Evolutionary conservation across 37 sponge, comb jelly and placozoan species (phyloP), one percentile per base, ranked within the genome.

Genomic region (Bolinopsis microptera): DNA sequence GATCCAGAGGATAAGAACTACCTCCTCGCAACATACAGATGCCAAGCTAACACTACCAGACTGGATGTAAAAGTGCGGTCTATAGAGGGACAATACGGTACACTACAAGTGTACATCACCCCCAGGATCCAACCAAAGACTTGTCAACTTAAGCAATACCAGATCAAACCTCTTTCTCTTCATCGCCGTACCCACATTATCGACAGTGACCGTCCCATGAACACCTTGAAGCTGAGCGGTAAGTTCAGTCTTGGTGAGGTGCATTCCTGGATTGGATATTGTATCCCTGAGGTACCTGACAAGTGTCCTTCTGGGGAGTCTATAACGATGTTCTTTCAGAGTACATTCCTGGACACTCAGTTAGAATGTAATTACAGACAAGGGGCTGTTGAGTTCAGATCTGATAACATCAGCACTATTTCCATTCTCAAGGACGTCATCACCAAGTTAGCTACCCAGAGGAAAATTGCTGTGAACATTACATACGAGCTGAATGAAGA

Each of bases 331-430:
- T 93, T 95, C 76, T 98, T 97, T 95, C 94, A 94, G 69, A 96
- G 96, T 18, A 95, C 96, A n/a, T 98, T 98, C 95, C 94, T 96
- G 34, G 95, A 94, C 69, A 98, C 99, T 9, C 96, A 96, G 67
- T 95, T 98, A 93, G 97, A 97, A 76, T 96, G 96, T 69, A 86
- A 86, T 40, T 86, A 86, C 22, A 86, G 61, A 9, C 90, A 86
- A 48, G 90, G 61, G 3, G 3, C 48, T 24, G 95, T 77, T 21
- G 93, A 93, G 70, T 98, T 98, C 69, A 93, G 95, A 30, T 96
- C 99, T 25, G 99, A 98, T 94, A 98, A 98, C 75, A 93, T 98
- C 80, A 97, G 97, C 35, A 98, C 99, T 18, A 95, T 98, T 38
- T 96, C 97, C 76, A 96, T 98, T 23, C 88, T 98, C 39, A 98